phyloP scores from a whole-genome alignment of 2,797 vertebrate species.

The Acomys russatus region DNA sequence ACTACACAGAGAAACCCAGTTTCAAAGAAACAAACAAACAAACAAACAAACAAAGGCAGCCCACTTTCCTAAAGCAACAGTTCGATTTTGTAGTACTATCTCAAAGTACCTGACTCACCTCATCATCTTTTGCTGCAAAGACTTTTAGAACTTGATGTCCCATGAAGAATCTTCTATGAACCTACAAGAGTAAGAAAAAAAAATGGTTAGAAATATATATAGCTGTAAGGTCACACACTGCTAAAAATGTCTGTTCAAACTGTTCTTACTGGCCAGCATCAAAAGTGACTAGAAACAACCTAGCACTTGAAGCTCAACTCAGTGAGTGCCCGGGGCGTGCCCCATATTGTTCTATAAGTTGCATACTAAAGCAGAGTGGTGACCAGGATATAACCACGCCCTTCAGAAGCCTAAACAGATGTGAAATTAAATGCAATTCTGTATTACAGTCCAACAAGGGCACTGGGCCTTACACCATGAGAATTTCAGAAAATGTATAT shows the following conservation, averaged over 20 bases:
- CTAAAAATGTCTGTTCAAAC: constrained; percentile 52
- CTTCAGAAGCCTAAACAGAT: neutral
- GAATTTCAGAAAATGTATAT: neutral
- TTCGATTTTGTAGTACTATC: constrained; percentile 28
- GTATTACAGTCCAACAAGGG: neutral
- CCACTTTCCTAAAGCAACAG: constrained; percentile 54
- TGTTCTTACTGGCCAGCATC: no score
- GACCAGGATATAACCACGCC: neutral
- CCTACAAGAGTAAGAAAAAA: constrained; percentile 88
- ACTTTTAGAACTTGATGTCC: constrained; percentile 95
- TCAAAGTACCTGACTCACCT: constrained; percentile 89
- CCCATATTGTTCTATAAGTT: neutral
- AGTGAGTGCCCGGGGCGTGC: neutral
- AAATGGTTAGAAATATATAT: constrained; percentile 29
- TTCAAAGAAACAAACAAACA: neutral
- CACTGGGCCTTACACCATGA: neutral
- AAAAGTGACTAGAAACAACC: neutral
- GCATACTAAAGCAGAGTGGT: neutral
- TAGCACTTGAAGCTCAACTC: neutral
- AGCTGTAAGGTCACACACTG: neutral
- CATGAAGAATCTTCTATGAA: constrained; percentile 94
- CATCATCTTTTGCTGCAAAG: constrained; percentile 94
- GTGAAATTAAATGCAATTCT: neutral
- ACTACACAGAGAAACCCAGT: neutral
- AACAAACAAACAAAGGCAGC: neutral